Evolutionary conservation across 2,797 vertebrate species (phyloP).

Genomic region (Schizothorax lantsangensis): DNA sequence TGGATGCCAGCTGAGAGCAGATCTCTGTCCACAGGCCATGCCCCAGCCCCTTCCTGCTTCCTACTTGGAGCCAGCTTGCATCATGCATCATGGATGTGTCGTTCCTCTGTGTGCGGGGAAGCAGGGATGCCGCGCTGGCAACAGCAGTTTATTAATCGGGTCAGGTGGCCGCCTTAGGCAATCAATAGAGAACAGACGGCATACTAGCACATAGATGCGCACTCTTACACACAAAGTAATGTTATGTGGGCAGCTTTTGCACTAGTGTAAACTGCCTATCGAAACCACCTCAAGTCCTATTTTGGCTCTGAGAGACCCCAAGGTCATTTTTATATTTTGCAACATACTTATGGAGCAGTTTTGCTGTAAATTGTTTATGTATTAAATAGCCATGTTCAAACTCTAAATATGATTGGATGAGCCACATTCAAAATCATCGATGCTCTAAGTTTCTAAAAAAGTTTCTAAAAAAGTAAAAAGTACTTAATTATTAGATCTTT

Average conservation of each 20-base stretch:
- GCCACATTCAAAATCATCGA: not conserved
- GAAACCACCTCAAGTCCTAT: not conserved
- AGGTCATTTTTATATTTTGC: not conserved
- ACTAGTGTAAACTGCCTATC: not conserved
- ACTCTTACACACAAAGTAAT: conserved; percentile 24
- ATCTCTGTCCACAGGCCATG: conserved; percentile 56
- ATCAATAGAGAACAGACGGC: conserved; percentile 51
- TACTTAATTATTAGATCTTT: not conserved
- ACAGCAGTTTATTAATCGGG: conserved; percentile 69
- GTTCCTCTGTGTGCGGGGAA: conserved; percentile 51
- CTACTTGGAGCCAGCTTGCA: conserved; percentile 60
- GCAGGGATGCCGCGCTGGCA: conserved; percentile 50
- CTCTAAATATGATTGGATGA: not conserved
- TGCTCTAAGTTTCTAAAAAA: not conserved
- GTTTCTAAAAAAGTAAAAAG: not conserved
- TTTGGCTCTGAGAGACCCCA: not conserved
- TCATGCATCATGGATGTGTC: conserved; percentile 72
- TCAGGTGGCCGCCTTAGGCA: conserved; percentile 62
- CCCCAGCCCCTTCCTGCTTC: conserved; percentile 62
- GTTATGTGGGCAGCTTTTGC: not conserved
- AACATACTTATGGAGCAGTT: not conserved
- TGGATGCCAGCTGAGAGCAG: conserved; percentile 59
- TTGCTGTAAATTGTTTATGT: not conserved
- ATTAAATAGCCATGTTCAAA: not conserved
- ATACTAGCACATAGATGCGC: conserved; percentile 26